phyloP scores from a whole-genome alignment of 2,113 vertebrate genomes.

The Arizona elegans region DNA sequence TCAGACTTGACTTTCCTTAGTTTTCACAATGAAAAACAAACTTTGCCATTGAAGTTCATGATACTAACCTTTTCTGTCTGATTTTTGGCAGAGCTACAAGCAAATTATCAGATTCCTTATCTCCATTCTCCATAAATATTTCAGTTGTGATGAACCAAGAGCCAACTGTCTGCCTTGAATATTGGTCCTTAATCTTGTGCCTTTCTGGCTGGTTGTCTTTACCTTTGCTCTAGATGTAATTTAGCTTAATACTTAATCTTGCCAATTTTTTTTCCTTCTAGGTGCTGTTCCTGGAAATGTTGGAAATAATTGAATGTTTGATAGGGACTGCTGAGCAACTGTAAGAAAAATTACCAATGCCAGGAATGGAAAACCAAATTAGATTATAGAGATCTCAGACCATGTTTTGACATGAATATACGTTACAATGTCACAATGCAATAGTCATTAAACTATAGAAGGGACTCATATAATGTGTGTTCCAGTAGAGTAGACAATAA shows the following conservation, averaged over 20 bases:
- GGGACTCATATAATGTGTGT: not conserved
- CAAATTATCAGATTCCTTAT: not conserved
- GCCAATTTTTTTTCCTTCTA: not conserved
- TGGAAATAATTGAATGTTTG: not conserved
- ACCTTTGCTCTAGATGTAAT: not conserved
- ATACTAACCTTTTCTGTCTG: not conserved
- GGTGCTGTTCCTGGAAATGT: not conserved
- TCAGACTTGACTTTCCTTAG: not conserved
- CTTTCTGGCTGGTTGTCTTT: not conserved
- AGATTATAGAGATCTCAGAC: not conserved
- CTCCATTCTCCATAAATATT: not conserved
- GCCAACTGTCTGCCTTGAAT: not conserved
- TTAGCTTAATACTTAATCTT: not conserved
- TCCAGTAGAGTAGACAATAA: not conserved
- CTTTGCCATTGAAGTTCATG: not conserved
- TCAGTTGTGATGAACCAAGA: not conserved
- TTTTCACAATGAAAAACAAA: not conserved
- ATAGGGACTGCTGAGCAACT: not conserved
- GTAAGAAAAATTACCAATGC: not conserved
- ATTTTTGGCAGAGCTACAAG: not conserved
- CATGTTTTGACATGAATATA: not conserved
- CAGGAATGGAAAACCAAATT: not conserved
- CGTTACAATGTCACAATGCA: not conserved
- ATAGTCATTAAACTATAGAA: not conserved
- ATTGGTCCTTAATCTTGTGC: not conserved